Evolutionary conservation across 2,888 invertebrate genomes (phyloP).

Genomic region (Eupeodes latifasciatus): DNA sequence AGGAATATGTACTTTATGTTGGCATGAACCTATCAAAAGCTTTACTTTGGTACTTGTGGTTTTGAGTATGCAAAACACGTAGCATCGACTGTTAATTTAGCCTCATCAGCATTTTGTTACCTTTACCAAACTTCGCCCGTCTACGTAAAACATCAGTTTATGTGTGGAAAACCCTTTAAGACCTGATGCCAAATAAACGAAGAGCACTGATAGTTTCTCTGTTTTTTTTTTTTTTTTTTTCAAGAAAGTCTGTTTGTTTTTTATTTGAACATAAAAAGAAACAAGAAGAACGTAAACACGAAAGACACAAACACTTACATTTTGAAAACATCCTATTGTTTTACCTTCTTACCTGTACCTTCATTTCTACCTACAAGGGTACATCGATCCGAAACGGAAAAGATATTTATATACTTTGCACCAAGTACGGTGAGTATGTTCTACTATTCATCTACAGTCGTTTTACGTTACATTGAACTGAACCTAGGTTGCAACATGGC

Average conservation of each 20-base stretch:
- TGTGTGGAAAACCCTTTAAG: conserved; percentile 20
- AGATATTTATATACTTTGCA: conserved; percentile 2
- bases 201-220: conserved; percentile 55
- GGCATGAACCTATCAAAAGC: conserved; percentile 1
- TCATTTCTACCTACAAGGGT: not conserved
- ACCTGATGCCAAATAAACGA: conserved; percentile 67
- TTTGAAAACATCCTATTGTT: not conserved
- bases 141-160: not conserved
- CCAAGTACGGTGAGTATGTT: not conserved
- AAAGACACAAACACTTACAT: conserved; percentile 28
- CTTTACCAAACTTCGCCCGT: conserved; percentile 31
- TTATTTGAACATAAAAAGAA: conserved; percentile 37
- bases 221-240: conserved; percentile 31
- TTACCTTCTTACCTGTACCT: not conserved
- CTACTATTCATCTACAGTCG: conserved; percentile 53
- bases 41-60: conserved; percentile 61
- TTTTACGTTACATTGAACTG: conserved; percentile 45
- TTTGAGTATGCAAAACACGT: conserved; percentile 77
- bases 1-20: no score
- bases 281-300: conserved; percentile 38
- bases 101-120: conserved; percentile 77
- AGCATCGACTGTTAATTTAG: conserved; percentile 77
- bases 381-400: conserved; percentile 55
- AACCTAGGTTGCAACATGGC: conserved; percentile 58
- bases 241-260: conserved; percentile 30